A percentile compares a stretch with the other conserved stretches of the same genome.
Conservation (phyloP, 1,140 invertebrate species). For the Daktulosphaira vitifoliae region DNA sequence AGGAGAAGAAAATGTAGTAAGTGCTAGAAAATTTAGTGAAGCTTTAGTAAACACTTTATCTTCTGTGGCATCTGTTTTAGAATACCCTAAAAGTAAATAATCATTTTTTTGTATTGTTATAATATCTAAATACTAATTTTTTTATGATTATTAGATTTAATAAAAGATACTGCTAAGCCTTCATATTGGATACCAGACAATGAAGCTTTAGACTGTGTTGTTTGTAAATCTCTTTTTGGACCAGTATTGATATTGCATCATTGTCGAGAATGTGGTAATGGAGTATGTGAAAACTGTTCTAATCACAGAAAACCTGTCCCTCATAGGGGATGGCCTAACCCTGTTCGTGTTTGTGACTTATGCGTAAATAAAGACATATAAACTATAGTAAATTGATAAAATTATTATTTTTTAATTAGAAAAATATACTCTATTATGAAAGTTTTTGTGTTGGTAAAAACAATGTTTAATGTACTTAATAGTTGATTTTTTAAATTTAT, state of each 20-base stretch:
- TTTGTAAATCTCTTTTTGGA: slow-evolving; percentile 49
- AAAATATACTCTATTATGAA: too few relatives aligned
- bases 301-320: slow-evolving; percentile 53
- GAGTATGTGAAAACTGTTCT: slow-evolving; percentile 60
- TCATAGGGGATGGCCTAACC: slow-evolving; percentile 57
- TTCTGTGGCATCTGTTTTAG: slow-evolving; percentile 50
- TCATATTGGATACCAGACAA: slow-evolving; percentile 72
- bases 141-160: slow-evolving; percentile 49
- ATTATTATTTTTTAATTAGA: too few relatives aligned
- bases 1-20: slow-evolving; percentile 47
- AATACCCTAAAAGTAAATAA: slow-evolving; percentile 48
- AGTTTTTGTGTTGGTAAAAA: too few relatives aligned
- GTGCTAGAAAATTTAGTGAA: slow-evolving; percentile 55
- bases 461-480: too few relatives aligned
- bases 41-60: slow-evolving; percentile 54
- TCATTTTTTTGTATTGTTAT: slow-evolving; percentile 4
- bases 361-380: slow-evolving; percentile 44
- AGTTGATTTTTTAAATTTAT: too few relatives aligned
- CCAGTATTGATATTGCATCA: slow-evolving; percentile 53
- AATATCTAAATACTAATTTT: too few relatives aligned
- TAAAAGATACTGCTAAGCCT: slow-evolving; percentile 70
- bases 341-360: slow-evolving; percentile 60
- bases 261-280: slow-evolving; percentile 64
- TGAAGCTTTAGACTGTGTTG: slow-evolving; percentile 55
- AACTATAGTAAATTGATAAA: too few relatives aligned